Percentiles rank a stretch among this genome's conserved stretches.
Evolutionary conservation across 2,113 vertebrate species (phyloP).

Genomic region (Gadus macrocephalus): DNA sequence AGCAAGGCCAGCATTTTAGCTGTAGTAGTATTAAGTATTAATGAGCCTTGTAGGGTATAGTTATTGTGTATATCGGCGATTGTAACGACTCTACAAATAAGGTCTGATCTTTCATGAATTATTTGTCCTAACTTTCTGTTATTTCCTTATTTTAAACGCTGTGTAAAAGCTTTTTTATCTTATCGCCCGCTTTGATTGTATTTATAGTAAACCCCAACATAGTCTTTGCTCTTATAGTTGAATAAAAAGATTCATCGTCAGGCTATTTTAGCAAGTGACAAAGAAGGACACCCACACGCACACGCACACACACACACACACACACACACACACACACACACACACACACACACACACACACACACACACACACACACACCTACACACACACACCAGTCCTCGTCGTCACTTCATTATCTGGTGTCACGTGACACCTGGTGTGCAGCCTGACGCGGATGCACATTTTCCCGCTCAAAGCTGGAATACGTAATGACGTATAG

Average conservation of each 20-base stretch:
- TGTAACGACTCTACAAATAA: too few relatives aligned
- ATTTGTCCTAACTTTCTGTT: neutral
- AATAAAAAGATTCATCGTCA: neutral
- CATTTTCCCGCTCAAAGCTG: too few relatives aligned
- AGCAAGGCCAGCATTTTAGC: too few relatives aligned
- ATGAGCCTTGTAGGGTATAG: too few relatives aligned
- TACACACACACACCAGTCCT: neutral
- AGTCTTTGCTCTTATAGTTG: neutral
- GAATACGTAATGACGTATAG: too few relatives aligned
- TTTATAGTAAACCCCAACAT: constrained; percentile 10
- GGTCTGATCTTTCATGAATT: too few relatives aligned
- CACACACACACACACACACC: constrained; percentile 3
- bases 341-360: neutral
- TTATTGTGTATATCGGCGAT: too few relatives aligned
- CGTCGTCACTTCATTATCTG: constrained; percentile 26
- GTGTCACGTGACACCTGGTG: constrained; percentile 57
- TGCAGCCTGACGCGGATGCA: constrained; percentile 13
- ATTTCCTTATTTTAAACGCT: neutral
- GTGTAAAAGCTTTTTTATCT: neutral
- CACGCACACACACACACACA: too few relatives aligned
- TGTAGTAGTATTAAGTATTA: too few relatives aligned
- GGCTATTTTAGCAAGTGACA: too few relatives aligned
- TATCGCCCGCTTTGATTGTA: constrained; percentile 42
- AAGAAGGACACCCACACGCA: too few relatives aligned
- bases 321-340: neutral